Evolutionary conservation across 1,140 invertebrate species (phyloP).

Genomic region (Cyclina sinensis): DNA sequence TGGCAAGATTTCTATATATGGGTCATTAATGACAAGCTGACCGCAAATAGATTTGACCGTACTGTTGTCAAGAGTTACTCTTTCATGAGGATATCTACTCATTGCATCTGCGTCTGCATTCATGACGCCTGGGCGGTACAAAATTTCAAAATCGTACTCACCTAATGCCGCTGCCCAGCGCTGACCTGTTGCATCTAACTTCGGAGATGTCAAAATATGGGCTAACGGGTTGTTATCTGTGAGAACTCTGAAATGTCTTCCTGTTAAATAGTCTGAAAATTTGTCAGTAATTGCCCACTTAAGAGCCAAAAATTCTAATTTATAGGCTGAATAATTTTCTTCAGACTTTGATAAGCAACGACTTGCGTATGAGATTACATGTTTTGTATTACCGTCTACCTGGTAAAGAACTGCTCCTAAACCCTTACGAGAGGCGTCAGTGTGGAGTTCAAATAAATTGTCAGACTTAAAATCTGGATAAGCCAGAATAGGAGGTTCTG

Average conservation of each 20-base stretch:
- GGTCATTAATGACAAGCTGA: background rate
- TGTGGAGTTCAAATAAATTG: slow-evolving; percentile 73
- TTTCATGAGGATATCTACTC: slow-evolving; percentile 29
- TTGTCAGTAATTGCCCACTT: slow-evolving; percentile 71
- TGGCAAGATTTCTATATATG: background rate
- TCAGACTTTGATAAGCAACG: slow-evolving; percentile 54
- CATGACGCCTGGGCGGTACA: background rate
- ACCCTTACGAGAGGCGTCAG: slow-evolving; percentile 71
- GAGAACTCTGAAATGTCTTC: slow-evolving; percentile 16
- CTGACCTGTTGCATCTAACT: slow-evolving; percentile 68
- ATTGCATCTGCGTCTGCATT: slow-evolving; percentile 62
- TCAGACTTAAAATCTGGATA: slow-evolving; percentile 65
- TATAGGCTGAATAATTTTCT: slow-evolving; percentile 62
- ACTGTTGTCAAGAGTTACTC: background rate
- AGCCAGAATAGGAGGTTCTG: slow-evolving; percentile 62
- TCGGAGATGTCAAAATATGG: slow-evolving; percentile 65
- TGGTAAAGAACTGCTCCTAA: slow-evolving; percentile 79
- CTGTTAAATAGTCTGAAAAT: slow-evolving; percentile 57
- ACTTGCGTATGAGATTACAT: slow-evolving; percentile 63
- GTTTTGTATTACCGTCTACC: slow-evolving; percentile 58
- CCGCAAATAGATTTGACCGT: background rate
- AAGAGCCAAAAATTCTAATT: slow-evolving; percentile 66
- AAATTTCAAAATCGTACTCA: slow-evolving; percentile 28
- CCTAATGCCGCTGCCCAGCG: slow-evolving; percentile 2
- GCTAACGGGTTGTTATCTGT: slow-evolving; percentile 72